A percentile compares a stretch with the other conserved stretches of the same genome.
These are phyloP conservation scores for Saguinus imperator DNA, from an alignment of 2,113 vertebrate species.

Conservation along the genomic window DNA sequence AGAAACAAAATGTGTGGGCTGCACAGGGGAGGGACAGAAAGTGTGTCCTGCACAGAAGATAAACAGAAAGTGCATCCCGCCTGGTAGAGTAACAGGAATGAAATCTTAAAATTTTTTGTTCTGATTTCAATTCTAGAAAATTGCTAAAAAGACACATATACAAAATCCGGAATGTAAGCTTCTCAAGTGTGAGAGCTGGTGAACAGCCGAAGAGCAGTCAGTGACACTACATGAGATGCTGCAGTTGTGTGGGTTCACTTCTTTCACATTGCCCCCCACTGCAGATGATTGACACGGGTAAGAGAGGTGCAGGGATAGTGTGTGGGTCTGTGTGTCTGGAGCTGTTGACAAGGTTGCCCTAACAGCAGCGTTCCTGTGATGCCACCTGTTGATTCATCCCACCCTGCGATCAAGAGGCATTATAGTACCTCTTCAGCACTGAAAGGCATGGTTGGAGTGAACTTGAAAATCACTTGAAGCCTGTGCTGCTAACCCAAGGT, in stretches of 20 bases:
- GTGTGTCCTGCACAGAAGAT: too few species aligned
- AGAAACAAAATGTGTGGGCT: too few species aligned
- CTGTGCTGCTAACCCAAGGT: not conserved
- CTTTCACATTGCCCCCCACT: not conserved
- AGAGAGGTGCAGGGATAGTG: not conserved
- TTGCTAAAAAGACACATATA: not conserved
- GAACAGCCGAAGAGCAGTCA: fast-evolving
- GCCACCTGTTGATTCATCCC: not conserved
- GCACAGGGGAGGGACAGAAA: too few species aligned
- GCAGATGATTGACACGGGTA: fast-evolving
- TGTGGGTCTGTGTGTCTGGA: too few species aligned
- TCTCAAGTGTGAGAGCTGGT: not conserved
- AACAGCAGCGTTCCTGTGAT: not conserved
- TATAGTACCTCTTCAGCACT: not conserved
- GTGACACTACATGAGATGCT: not conserved
- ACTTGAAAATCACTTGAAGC: not conserved
- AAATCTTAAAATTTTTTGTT: not conserved
- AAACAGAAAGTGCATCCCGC: too few species aligned
- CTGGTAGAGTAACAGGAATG: not conserved
- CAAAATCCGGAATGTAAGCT: not conserved
- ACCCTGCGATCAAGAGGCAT: not conserved
- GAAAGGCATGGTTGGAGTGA: not conserved
- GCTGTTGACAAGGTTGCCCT: not conserved
- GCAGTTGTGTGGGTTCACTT: fast-evolving
- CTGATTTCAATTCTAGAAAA: not conserved